phyloP scores from a whole-genome alignment of 1,140 invertebrate genomes.

The Lysiphlebus fabarum region DNA sequence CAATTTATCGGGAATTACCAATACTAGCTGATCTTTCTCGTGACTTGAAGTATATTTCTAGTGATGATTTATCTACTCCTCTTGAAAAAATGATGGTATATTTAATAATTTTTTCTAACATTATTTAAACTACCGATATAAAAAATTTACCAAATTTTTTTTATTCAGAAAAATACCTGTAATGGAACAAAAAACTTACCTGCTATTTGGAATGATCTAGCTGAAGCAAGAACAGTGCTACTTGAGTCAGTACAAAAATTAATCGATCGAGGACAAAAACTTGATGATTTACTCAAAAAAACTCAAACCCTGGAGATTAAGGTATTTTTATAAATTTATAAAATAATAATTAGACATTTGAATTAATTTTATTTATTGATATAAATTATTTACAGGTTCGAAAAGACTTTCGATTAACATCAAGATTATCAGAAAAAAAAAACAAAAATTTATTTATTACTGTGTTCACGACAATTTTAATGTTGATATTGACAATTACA shows the following conservation, averaged over 20 bases:
- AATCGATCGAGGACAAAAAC: slow-evolving; percentile 39
- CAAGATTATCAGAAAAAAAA: background rate
- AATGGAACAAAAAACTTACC: slow-evolving; percentile 32
- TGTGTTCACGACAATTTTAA: background rate
- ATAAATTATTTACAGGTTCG: background rate
- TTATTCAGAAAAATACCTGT: slow-evolving; percentile 21
- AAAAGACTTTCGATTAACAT: slow-evolving; percentile 1
- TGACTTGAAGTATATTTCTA: slow-evolving; percentile 30
- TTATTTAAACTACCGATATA: slow-evolving; percentile 3
- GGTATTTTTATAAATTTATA: slow-evolving; percentile 26
- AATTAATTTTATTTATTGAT: background rate
- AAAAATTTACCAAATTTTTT: background rate
- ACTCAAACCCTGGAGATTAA: slow-evolving; percentile 38
- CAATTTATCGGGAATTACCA: slow-evolving; percentile 38
- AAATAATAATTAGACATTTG: background rate
- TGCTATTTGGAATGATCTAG: slow-evolving; percentile 32
- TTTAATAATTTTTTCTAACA: background rate
- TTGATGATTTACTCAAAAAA: slow-evolving; percentile 41
- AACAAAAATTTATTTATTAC: background rate
- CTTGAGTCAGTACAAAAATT: slow-evolving; percentile 40
- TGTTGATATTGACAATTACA: background rate
- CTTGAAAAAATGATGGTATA: slow-evolving; percentile 37
- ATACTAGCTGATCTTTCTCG: slow-evolving; percentile 37
- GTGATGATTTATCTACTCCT: slow-evolving; percentile 34
- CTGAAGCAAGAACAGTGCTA: slow-evolving; percentile 32